Percentiles rank a stretch among this genome's conserved stretches.
Conservation (phyloP, 2,888 invertebrate genomes). For the Brachycybe producta region DNA sequence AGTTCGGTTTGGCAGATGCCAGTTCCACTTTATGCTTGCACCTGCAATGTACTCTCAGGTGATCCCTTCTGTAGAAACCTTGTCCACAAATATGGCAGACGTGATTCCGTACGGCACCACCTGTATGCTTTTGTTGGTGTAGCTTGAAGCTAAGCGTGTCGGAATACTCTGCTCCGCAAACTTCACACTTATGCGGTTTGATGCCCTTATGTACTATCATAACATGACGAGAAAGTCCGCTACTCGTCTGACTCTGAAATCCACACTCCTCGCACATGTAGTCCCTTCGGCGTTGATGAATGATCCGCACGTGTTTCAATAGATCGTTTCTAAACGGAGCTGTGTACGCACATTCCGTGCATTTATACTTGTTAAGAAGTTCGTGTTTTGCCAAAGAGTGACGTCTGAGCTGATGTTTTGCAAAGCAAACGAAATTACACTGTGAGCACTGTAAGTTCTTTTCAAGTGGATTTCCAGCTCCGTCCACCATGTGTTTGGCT, state of each 20-base stretch:
- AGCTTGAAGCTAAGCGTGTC: conserved; percentile 27
- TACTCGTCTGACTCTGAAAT: not conserved
- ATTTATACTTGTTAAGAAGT: conserved; percentile 20
- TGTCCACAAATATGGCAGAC: conserved; percentile 6
- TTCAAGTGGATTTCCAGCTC: not conserved
- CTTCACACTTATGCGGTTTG: conserved; percentile 26
- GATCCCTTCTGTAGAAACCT: not conserved
- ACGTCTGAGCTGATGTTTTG: conserved; percentile 25
- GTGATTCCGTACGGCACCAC: not conserved
- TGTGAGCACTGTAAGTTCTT: not conserved
- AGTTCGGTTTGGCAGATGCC: not conserved
- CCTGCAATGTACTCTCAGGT: conserved; percentile 17
- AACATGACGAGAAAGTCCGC: conserved; percentile 25
- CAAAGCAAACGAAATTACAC: conserved; percentile 21
- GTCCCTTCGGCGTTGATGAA: conserved; percentile 24
- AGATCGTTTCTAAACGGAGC: conserved; percentile 26
- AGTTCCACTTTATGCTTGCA: conserved; percentile 8
- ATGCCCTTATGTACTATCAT: conserved; percentile 24
- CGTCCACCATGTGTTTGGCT: conserved; percentile 1
- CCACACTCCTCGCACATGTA: conserved; percentile 5
- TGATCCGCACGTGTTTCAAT: conserved; percentile 25
- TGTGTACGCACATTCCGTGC: conserved; percentile 23
- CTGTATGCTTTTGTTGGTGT: conserved; percentile 26
- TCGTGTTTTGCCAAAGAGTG: conserved; percentile 25
- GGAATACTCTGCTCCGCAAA: conserved; percentile 25